Base-by-base conservation (phyloP, 2,113 vertebrate species). In the Elgaria multicarinata region DNA sequence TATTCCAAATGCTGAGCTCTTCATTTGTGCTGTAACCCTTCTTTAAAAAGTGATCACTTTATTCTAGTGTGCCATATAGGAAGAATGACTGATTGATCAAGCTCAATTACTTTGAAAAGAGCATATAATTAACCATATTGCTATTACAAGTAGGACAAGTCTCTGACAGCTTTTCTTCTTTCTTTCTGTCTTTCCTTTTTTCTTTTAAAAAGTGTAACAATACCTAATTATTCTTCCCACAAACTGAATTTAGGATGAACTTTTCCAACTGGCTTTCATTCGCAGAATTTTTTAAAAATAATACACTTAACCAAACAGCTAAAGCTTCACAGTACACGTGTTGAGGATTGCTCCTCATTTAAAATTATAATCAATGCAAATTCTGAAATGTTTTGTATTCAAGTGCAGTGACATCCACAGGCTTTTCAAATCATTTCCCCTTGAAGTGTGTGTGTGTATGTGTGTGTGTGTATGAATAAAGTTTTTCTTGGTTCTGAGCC, bases 191-290 rank as follows among this genome's bases (percentile, higher is more conserved):
- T 36, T 88, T 89, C 50, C 66, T 58, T 90, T 90, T 76, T 64
- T 50, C 18, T 72, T 39, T 88, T 90, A 50, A 67, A 88, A 67
- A 58, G 69, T 74, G 55, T 78, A 95, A 93, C 83, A 94, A 89
- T 87, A 55, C 10, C 58, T 90, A 92, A 92, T 95, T 94, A 94
- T 94, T 96, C 93, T 85, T 93, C 89, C 91, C 80, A 16, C 50
- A 93, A 44, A 89, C 85, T 94, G 92, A 94, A 93, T 94, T 93
- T 92, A 95, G 88, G 62, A 92, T 42, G 76, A 67, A 20, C 28
- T 94, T 85, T 53, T 89, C 85, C 87, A 92, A 72, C 64, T 88
- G 95, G 83, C 53, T 91, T 39, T 90, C 89, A 78, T 82, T 22
- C 4, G 46, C 84, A 81, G 90, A 92, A 91, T 20, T n/a, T n/a